Conservation (phyloP, 2,113 vertebrate species). For the Cariama cristata region DNA sequence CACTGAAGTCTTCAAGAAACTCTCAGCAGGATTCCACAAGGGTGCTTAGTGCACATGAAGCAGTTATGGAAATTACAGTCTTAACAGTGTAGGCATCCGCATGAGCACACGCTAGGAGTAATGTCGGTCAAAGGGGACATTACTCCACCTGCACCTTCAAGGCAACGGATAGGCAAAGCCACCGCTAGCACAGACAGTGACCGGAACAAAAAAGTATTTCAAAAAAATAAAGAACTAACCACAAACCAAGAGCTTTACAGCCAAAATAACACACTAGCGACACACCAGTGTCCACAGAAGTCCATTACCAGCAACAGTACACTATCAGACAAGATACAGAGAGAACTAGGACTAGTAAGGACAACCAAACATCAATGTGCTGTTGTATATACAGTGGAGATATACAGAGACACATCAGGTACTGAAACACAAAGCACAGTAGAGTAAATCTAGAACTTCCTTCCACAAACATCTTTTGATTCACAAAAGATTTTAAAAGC, state of each 20-base stretch:
- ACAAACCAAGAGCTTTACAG: constrained; percentile 82
- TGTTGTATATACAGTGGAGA: constrained; percentile 73
- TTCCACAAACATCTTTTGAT: neutral
- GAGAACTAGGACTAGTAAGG: constrained; percentile 74
- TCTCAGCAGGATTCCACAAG: constrained; percentile 94
- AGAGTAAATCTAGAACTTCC: constrained; percentile 51
- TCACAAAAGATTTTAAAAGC: neutral
- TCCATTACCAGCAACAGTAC: constrained; percentile 71
- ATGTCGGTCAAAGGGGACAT: constrained; percentile 79
- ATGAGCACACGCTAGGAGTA: constrained; percentile 81
- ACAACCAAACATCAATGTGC: constrained; percentile 78
- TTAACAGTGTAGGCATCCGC: constrained; percentile 81
- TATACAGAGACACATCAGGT: constrained; percentile 74
- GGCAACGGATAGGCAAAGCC: constrained; percentile 84
- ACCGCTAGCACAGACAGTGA: constrained; percentile 82
- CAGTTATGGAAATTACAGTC: constrained; percentile 86
- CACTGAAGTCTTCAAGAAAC: constrained; percentile 71
- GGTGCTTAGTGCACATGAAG: constrained; percentile 88
- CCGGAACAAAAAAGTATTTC: constrained; percentile 72
- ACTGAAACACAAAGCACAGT: constrained; percentile 71
- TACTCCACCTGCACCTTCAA: constrained; percentile 81
- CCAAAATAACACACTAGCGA: constrained; percentile 77
- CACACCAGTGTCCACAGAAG: constrained; percentile 79
- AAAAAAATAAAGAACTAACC: constrained; percentile 75
- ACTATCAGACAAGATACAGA: constrained; percentile 75